Evolutionary conservation across 2,113 vertebrate genomes (phyloP).

Genomic region (Percopsis transmontana): DNA sequence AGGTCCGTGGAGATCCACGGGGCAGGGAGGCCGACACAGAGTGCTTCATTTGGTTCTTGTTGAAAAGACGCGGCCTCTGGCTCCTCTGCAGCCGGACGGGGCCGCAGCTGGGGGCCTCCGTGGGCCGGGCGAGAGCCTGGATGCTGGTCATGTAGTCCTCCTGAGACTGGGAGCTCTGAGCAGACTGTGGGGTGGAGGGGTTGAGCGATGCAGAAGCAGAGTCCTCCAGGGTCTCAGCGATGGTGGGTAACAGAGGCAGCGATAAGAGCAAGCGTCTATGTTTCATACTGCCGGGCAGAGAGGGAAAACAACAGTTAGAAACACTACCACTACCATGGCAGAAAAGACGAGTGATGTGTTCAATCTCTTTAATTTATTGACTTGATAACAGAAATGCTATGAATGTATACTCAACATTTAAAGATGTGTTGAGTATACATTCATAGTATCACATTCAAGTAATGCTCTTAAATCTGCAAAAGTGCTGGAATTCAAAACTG

Average conservation of each 20-base stretch:
- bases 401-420: too few species aligned
- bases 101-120: constrained; percentile 49
- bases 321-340: not conserved
- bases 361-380: too few species aligned
- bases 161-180: constrained; percentile 60
- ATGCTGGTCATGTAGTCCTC: constrained; percentile 79
- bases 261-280: constrained; percentile 60
- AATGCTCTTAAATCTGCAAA: too few species aligned
- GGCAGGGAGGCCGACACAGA: constrained; percentile 49
- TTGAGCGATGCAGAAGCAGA: not conserved
- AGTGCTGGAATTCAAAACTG: not conserved
- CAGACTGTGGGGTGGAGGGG: constrained; percentile 39
- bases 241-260: constrained; percentile 75
- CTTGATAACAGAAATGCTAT: too few species aligned
- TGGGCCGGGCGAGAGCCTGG: constrained; percentile 73
- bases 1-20: constrained; percentile 48
- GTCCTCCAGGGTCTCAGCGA: constrained; percentile 78
- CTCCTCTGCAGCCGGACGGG: constrained; percentile 66
- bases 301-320: constrained; percentile 13
- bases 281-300: constrained; percentile 68
- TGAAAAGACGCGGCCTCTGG: constrained; percentile 61
- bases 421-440: not conserved
- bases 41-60: constrained; percentile 70
- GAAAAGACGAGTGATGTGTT: not conserved
- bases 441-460: not conserved